Conservation (phyloP, 2,113 vertebrate species). For the Bujurquina vittata region DNA sequence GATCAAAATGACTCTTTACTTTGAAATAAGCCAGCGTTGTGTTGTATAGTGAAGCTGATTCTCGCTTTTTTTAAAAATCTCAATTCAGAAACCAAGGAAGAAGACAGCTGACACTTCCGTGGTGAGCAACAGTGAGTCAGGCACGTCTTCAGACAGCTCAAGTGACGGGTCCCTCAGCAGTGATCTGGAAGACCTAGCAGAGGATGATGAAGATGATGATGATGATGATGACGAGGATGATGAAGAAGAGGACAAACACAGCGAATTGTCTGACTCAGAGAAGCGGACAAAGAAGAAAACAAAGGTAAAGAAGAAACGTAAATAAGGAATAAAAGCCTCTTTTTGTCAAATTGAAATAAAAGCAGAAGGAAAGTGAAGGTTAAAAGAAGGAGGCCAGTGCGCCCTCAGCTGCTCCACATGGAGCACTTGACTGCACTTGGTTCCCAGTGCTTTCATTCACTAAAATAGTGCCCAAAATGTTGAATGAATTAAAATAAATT, state of each 20-base stretch:
- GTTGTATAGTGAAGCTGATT: not conserved
- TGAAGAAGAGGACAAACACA: slow-evolving; percentile 90
- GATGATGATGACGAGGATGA: slow-evolving; percentile 86
- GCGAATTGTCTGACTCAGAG: slow-evolving; percentile 92
- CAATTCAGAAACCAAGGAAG: slow-evolving; percentile 88
- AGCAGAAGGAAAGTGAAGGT: not conserved
- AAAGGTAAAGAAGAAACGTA: slow-evolving; percentile 81
- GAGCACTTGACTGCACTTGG: slow-evolving; percentile 1
- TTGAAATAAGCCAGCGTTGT: not conserved
- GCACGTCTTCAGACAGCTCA: slow-evolving; percentile 93
- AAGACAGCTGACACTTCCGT: slow-evolving; percentile 87
- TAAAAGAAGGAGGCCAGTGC: slow-evolving; percentile 7
- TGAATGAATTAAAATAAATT: slow-evolving; percentile 21
- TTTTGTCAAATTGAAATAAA: not conserved
- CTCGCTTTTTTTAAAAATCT: not conserved
- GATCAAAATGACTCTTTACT: not conserved
- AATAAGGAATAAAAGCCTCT: not conserved
- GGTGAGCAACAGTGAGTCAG: slow-evolving; percentile 93
- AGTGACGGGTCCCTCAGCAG: slow-evolving; percentile 96
- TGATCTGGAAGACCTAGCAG: slow-evolving; percentile 93
- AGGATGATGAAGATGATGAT: slow-evolving; percentile 91
- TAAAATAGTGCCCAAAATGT: slow-evolving; percentile 18
- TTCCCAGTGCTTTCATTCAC: not conserved
- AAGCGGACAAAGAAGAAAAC: slow-evolving; percentile 87
- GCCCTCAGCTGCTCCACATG: not conserved